Evolutionary conservation across 2,888 invertebrate species (phyloP).

Genomic region (Cryptocephalus moraei): DNA sequence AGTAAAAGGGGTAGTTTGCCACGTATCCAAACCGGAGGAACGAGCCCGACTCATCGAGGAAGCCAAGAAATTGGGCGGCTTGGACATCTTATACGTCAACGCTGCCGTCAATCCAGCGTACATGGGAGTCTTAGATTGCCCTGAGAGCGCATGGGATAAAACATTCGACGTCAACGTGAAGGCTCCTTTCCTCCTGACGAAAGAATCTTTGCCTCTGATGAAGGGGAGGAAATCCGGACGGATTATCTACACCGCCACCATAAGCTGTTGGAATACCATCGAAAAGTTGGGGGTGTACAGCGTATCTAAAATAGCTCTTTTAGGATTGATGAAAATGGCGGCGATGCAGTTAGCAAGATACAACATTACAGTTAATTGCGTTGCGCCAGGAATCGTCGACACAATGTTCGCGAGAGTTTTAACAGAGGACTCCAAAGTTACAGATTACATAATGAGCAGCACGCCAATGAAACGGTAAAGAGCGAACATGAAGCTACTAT

Average conservation of each 20-base stretch:
- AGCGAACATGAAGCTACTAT: too few relatives aligned
- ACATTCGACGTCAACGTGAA: background rate
- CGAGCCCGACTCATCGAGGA: background rate
- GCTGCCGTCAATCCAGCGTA: background rate
- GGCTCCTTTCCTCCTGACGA: background rate
- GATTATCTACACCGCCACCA: background rate
- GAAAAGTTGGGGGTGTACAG: background rate
- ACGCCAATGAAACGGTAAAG: too few relatives aligned
- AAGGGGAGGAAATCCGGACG: background rate
- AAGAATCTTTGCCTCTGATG: background rate
- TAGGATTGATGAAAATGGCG: background rate
- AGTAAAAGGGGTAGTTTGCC: background rate
- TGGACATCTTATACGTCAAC: background rate
- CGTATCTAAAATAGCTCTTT: background rate
- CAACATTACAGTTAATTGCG: background rate
- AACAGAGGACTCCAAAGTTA: background rate
- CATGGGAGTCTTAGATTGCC: background rate
- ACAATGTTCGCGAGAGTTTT: background rate
- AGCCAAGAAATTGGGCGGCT: background rate
- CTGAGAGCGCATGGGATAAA: background rate
- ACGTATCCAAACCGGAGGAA: background rate
- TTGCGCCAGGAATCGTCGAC: background rate
- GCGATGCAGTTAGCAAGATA: background rate
- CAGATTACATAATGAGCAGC: too few relatives aligned
- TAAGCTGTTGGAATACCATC: background rate